These are phyloP conservation scores for Prosapia bicincta DNA, from an alignment of 2,888 invertebrate species.

Conservation along the genomic window DNA sequence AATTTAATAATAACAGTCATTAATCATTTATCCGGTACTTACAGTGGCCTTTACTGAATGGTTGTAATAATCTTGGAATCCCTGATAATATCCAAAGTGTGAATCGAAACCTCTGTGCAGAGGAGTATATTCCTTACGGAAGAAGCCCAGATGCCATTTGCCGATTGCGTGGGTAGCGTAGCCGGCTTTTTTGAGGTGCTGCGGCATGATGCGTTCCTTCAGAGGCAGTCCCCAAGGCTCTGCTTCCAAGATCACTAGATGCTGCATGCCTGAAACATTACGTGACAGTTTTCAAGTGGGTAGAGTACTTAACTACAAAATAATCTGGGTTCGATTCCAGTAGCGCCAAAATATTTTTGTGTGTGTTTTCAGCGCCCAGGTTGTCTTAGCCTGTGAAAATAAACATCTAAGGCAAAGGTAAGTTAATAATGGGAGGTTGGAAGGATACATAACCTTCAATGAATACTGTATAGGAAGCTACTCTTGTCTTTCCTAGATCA, in stretches of 20 bases:
- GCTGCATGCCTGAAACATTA: conserved; percentile 49
- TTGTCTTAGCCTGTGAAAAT: no score
- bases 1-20: not conserved
- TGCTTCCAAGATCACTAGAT: conserved; percentile 50
- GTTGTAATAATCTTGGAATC: conserved; percentile 76
- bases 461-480: no score
- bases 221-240: conserved; percentile 53
- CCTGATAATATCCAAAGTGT: conserved; percentile 83
- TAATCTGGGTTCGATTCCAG: no score
- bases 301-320: no score
- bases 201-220: conserved; percentile 51
- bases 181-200: conserved; percentile 50
- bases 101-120: conserved; percentile 71
- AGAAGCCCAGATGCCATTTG: conserved; percentile 55
- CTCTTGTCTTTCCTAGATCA: no score
- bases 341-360: no score
- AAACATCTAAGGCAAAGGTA: no score
- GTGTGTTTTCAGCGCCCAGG: no score
- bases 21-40: conserved; percentile 27
- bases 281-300: no score
- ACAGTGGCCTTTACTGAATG: conserved; percentile 52
- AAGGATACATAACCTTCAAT: no score
- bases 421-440: no score
- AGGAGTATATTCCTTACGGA: conserved; percentile 58
- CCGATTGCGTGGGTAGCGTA: conserved; percentile 53